phyloP scores from a whole-genome alignment of 2,797 vertebrate species.

The Emys orbicularis region DNA sequence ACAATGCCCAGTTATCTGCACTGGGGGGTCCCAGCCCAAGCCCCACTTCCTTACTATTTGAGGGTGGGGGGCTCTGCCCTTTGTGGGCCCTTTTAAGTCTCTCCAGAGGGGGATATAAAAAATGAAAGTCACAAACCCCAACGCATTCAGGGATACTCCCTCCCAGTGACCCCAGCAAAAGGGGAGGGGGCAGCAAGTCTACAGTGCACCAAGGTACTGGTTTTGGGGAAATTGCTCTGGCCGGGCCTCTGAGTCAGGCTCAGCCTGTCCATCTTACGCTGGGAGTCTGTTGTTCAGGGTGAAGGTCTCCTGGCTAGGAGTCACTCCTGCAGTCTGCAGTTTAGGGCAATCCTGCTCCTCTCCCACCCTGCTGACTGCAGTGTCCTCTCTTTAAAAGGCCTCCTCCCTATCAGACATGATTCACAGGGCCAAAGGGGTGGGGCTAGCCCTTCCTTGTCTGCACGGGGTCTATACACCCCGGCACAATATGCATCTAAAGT shows the following conservation, averaged over 20 bases:
- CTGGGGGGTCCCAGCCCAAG: too few species aligned
- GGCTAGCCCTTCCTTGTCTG: neutral
- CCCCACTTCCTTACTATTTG: too few species aligned
- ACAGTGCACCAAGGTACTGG: neutral
- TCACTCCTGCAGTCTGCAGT: neutral
- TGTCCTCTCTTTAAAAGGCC: neutral
- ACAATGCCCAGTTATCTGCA: too few species aligned
- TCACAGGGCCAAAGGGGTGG: neutral
- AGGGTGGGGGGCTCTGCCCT: too few species aligned
- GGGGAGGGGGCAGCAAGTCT: neutral
- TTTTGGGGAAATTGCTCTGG: neutral
- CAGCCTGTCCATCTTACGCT: neutral
- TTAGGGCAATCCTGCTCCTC: neutral
- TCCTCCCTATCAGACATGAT: neutral
- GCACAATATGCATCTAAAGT: neutral
- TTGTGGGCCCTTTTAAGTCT: too few species aligned
- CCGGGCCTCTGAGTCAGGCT: too few species aligned
- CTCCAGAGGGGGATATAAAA: too few species aligned
- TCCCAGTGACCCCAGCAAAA: neutral
- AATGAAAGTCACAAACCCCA: neutral
- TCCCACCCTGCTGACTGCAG: neutral
- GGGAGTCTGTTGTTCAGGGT: neutral
- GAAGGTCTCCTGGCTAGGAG: neutral
- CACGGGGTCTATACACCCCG: neutral
- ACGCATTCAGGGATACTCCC: neutral